phyloP scores from a whole-genome alignment of 1,140 invertebrate species.

The Eurosta solidaginis region DNA sequence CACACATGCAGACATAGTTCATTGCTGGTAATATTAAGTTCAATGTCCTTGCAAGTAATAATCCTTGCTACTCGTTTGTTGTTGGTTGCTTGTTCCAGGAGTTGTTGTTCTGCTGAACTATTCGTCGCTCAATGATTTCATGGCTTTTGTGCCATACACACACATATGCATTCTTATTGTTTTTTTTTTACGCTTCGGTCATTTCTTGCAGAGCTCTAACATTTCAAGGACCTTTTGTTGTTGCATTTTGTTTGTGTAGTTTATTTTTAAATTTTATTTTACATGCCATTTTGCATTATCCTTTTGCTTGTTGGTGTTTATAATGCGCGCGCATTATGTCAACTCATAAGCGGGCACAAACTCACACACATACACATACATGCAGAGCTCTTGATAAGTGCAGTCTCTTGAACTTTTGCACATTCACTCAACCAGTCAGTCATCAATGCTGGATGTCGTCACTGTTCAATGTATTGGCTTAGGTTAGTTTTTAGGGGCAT shows the following conservation, averaged over 20 bases:
- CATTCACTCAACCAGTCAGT: too few relatives aligned
- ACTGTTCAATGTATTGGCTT: not conserved
- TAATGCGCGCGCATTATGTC: constrained; percentile 27
- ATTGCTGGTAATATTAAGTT: not conserved
- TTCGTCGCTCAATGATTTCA: not conserved
- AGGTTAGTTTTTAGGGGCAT: constrained; percentile 21
- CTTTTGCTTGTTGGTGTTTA: not conserved
- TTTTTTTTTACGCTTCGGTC: not conserved
- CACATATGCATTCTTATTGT: not conserved
- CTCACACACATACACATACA: not conserved
- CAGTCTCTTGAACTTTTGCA: too few relatives aligned
- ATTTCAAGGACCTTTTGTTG: constrained; percentile 22
- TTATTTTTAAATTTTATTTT: constrained; percentile 2
- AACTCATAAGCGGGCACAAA: too few relatives aligned
- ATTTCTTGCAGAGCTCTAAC: not conserved
- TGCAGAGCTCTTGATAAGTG: not conserved
- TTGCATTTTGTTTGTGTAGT: not conserved
- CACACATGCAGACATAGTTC: not conserved
- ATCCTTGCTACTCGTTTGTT: not conserved
- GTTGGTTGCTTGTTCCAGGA: not conserved
- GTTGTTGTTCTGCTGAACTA: not conserved
- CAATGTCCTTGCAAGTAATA: constrained; percentile 6
- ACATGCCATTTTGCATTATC: not conserved
- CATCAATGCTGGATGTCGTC: not conserved
- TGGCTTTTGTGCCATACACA: not conserved